These are phyloP conservation scores for Drosophila quinaria DNA, from an alignment of 2,888 invertebrate species.

Conservation along the genomic window DNA sequence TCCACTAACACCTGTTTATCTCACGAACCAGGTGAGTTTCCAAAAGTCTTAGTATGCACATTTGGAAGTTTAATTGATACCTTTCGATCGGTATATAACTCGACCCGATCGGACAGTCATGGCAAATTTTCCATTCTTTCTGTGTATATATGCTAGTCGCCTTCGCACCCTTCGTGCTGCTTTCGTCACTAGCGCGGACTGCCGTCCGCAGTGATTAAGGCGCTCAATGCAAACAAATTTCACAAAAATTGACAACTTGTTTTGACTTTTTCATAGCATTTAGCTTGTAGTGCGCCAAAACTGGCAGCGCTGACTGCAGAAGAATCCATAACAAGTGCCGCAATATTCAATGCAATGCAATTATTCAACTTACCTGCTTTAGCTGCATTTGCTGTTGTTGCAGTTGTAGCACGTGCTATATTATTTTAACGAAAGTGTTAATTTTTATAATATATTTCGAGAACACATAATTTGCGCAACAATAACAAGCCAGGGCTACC, in stretches of 20 bases:
- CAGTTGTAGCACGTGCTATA: background rate
- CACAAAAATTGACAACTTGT: background rate
- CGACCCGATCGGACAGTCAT: too few species aligned
- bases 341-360: background rate
- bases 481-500: conserved; percentile 33
- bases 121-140: too few species aligned
- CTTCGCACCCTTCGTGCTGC: too few species aligned
- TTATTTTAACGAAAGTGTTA: background rate
- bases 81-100: too few species aligned
- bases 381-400: conserved; percentile 37
- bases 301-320: conserved; percentile 20
- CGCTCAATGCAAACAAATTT: background rate
- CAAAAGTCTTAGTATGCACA: too few species aligned
- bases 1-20: too few species aligned
- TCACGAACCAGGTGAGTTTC: too few species aligned
- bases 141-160: too few species aligned
- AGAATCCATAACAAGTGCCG: conserved; percentile 1
- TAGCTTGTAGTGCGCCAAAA: background rate
- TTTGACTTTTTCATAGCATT: conserved; percentile 1
- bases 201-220: too few species aligned
- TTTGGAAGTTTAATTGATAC: too few species aligned
- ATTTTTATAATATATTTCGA: conserved; percentile 11
- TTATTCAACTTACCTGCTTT: conserved; percentile 28
- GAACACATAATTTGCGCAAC: conserved; percentile 36
- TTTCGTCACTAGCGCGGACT: too few species aligned